These are phyloP conservation scores for Microtus ochrogaster DNA, from an alignment of 2,113 vertebrate genomes.

Conservation along the genomic window DNA sequence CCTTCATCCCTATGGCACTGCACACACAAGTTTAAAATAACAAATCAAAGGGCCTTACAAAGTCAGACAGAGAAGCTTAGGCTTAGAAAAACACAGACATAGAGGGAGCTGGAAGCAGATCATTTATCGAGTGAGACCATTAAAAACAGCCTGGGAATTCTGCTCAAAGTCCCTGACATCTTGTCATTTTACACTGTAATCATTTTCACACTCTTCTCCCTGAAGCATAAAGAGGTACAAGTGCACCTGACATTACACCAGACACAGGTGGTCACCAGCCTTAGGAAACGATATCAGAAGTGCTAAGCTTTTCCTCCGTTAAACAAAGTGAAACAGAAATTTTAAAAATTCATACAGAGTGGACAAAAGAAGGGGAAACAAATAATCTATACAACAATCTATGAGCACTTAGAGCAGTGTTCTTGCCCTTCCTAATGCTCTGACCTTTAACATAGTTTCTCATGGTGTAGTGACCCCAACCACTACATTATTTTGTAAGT, in stretches of 20 bases:
- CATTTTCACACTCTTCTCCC: fast-evolving
- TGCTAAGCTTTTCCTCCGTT: background rate
- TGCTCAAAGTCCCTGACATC: background rate
- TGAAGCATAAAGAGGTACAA: background rate
- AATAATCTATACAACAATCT: too few species aligned
- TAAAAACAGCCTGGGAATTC: conserved; percentile 28
- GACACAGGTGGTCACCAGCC: background rate
- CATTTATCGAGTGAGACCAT: background rate
- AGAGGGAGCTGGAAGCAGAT: background rate
- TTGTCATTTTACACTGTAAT: background rate
- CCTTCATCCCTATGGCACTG: conserved; percentile 20
- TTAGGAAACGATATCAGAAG: background rate
- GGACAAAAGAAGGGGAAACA: background rate
- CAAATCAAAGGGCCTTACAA: background rate
- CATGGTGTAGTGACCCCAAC: background rate
- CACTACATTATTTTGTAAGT: background rate
- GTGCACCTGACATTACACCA: too few species aligned
- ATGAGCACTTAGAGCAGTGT: too few species aligned
- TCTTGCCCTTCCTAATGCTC: too few species aligned
- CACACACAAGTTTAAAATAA: conserved; percentile 58
- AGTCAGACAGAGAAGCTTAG: conserved; percentile 69
- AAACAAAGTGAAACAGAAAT: background rate
- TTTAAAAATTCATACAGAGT: background rate
- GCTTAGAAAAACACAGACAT: conserved; percentile 68
- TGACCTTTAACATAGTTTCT: background rate